These are phyloP conservation scores for Crossoptilon crossoptilon DNA, from an alignment of 2,797 vertebrate genomes.

Conservation along the genomic window DNA sequence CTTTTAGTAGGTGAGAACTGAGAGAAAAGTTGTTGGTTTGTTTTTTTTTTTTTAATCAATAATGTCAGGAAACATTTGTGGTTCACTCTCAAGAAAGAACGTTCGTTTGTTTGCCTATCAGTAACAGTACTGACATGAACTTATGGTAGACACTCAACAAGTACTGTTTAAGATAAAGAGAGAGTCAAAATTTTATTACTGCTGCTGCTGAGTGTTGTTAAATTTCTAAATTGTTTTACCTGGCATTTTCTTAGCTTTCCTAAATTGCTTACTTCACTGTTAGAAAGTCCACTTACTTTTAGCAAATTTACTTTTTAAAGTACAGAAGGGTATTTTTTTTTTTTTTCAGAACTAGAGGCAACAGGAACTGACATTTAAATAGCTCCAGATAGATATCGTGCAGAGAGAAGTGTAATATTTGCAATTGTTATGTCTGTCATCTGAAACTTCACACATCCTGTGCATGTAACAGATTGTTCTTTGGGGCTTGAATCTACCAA, in stretches of 20 bases:
- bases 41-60: no score
- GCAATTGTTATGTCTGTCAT: background rate
- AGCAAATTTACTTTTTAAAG: background rate
- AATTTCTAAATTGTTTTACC: background rate
- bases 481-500: background rate
- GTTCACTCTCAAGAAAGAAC: background rate
- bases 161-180: background rate
- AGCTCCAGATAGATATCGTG: background rate
- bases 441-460: background rate
- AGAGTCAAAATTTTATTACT: background rate
- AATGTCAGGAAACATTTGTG: background rate
- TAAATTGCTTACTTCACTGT: background rate
- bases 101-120: background rate
- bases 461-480: background rate
- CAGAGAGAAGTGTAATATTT: background rate
- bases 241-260: background rate
- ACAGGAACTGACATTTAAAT: slow-evolving; percentile 20
- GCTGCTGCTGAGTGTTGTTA: background rate
- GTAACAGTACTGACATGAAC: background rate
- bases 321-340: background rate
- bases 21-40: background rate
- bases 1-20: background rate
- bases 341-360: background rate
- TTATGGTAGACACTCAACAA: background rate
- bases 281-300: background rate